These are phyloP conservation scores for Epinotia brunnichana DNA, from an alignment of 2,888 invertebrate species.

Conservation along the genomic window DNA sequence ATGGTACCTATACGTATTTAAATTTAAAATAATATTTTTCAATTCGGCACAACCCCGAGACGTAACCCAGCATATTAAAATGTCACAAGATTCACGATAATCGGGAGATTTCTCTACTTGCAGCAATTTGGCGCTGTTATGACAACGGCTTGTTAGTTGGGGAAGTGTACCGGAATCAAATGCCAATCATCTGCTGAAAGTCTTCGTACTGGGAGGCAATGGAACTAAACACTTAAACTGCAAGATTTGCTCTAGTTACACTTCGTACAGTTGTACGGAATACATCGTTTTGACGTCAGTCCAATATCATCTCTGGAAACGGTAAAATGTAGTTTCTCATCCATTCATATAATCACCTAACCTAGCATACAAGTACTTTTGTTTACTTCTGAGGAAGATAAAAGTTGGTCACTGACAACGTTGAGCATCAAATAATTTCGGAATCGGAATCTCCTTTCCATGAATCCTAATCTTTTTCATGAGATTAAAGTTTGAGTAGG, in stretches of 20 bases:
- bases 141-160: slow-evolving; percentile 75
- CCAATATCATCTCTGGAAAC: background rate
- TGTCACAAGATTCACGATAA: slow-evolving; percentile 68
- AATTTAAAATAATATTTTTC: background rate
- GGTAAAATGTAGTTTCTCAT: background rate
- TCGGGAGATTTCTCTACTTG: slow-evolving; percentile 63
- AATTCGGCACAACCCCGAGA: slow-evolving; percentile 59
- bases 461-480: background rate
- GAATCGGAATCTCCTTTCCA: background rate
- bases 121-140: slow-evolving; percentile 70
- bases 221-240: slow-evolving; percentile 38
- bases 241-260: slow-evolving; percentile 56
- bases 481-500: background rate
- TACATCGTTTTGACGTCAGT: slow-evolving; percentile 1
- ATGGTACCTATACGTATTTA: too few species aligned
- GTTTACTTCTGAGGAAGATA: background rate
- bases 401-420: background rate
- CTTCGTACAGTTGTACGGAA: slow-evolving; percentile 6
- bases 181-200: slow-evolving; percentile 66
- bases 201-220: slow-evolving; percentile 27
- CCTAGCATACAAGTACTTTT: too few species aligned
- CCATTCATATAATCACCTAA: slow-evolving; percentile 39
- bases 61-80: slow-evolving; percentile 67
- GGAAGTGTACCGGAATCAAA: slow-evolving; percentile 81
- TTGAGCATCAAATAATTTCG: background rate